phyloP scores from a whole-genome alignment of 2,888 invertebrate genomes.

The Arge pagana region DNA sequence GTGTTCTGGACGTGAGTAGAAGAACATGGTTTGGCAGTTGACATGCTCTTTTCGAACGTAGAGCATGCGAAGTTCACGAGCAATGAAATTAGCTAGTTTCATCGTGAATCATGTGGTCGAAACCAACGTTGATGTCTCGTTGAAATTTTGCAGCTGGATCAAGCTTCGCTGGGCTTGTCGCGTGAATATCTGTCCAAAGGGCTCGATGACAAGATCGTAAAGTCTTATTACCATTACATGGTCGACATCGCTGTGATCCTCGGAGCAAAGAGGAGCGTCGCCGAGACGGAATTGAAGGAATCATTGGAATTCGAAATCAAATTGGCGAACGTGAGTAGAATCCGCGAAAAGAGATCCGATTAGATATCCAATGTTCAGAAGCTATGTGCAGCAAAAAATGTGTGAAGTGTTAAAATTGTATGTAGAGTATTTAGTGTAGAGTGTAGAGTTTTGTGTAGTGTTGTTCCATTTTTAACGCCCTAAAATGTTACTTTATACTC shows the following conservation, averaged over 20 bases:
- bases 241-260: constrained; percentile 84
- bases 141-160: constrained; percentile 73
- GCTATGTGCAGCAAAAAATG: too few species aligned
- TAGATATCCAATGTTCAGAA: too few species aligned
- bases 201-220: constrained; percentile 80
- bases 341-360: too few species aligned
- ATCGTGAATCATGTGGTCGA: neutral
- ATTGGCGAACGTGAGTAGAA: constrained; percentile 88
- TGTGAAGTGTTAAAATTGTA: too few species aligned
- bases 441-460: too few species aligned
- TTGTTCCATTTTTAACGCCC: too few species aligned
- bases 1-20: constrained; percentile 80
- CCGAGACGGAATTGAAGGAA: constrained; percentile 73
- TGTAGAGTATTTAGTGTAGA: too few species aligned
- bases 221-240: constrained; percentile 85
- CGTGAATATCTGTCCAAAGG: constrained; percentile 87
- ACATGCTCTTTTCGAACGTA: neutral
- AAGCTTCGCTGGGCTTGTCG: constrained; percentile 81
- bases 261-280: constrained; percentile 75
- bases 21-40: neutral
- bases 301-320: constrained; percentile 87
- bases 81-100: neutral
- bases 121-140: constrained; percentile 11
- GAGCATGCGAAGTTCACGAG: neutral
- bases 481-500: too few species aligned